phyloP scores from a whole-genome alignment of 2,797 vertebrate species.

The Podargus strigoides region DNA sequence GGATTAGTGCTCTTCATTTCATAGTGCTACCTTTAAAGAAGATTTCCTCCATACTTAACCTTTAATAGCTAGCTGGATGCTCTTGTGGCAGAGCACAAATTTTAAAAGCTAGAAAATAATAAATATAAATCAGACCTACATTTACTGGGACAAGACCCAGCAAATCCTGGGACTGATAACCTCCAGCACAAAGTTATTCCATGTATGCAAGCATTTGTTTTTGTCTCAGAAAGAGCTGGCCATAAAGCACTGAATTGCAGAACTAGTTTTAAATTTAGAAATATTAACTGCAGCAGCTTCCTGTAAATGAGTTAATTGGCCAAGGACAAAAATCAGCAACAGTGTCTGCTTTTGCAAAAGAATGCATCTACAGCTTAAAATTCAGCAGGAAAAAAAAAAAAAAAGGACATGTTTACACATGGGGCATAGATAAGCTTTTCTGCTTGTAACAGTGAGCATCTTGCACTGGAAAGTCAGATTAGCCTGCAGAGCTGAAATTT shows the following conservation, averaged over 20 bases:
- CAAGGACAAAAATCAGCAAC: background rate
- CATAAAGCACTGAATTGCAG: background rate
- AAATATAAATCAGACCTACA: background rate
- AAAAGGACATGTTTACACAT: rapidly evolving
- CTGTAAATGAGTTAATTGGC: background rate
- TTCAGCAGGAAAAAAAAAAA: background rate
- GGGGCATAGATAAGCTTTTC: background rate
- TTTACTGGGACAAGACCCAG: background rate
- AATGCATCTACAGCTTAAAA: background rate
- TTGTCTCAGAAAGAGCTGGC: background rate
- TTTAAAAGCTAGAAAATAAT: background rate
- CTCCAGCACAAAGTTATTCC: background rate
- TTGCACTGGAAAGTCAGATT: background rate
- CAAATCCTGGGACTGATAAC: background rate
- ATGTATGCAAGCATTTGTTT: background rate
- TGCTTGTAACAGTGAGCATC: background rate
- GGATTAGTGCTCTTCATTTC: background rate
- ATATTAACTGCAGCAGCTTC: background rate
- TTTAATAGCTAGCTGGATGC: background rate
- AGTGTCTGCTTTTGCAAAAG: background rate
- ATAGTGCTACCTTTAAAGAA: background rate
- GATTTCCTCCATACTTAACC: background rate
- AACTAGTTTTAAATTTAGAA: background rate
- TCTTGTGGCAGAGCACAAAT: background rate
- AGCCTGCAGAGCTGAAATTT: background rate